A percentile compares a stretch with the other conserved stretches of the same genome.
phyloP scores from a whole-genome alignment of 2,797 vertebrate species.

The Galago senegalensis region DNA sequence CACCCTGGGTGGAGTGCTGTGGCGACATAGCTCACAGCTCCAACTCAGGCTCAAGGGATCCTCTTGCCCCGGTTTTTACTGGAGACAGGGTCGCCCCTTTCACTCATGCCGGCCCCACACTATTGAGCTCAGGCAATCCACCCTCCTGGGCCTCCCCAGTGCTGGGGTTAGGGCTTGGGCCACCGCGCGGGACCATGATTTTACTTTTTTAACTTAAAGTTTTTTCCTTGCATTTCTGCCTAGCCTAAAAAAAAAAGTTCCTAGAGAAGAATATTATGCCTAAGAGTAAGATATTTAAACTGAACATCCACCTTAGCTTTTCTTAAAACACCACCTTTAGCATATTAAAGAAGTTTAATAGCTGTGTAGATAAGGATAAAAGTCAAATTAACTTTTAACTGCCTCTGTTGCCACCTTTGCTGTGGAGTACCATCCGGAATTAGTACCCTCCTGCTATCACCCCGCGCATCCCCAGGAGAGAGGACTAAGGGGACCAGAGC shows the following conservation, averaged over 20 bases:
- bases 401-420: neutral
- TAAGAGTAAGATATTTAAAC: conserved; percentile 32
- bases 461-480: neutral
- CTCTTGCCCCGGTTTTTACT: too few relatives aligned
- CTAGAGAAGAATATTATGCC: conserved; percentile 41
- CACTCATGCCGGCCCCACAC: too few relatives aligned
- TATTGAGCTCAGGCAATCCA: too few relatives aligned
- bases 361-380: neutral
- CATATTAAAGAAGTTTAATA: conserved; percentile 28
- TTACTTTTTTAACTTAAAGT: neutral
- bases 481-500: neutral
- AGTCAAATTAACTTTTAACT: conserved; percentile 14
- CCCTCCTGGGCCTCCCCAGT: too few relatives aligned
- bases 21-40: too few relatives aligned
- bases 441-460: conserved; percentile 16
- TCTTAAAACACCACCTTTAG: neutral
- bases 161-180: too few relatives aligned
- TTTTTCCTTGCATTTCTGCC: conserved; percentile 11
- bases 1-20: too few relatives aligned
- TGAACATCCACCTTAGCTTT: conserved; percentile 45
- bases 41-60: too few relatives aligned
- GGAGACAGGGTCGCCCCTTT: too few relatives aligned
- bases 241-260: neutral
- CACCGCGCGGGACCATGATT: too few relatives aligned
- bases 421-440: neutral